Evolutionary conservation across 2,113 vertebrate species (phyloP), one percentile per base, ranked within the genome.

Genomic region (Heterotis niloticus): DNA sequence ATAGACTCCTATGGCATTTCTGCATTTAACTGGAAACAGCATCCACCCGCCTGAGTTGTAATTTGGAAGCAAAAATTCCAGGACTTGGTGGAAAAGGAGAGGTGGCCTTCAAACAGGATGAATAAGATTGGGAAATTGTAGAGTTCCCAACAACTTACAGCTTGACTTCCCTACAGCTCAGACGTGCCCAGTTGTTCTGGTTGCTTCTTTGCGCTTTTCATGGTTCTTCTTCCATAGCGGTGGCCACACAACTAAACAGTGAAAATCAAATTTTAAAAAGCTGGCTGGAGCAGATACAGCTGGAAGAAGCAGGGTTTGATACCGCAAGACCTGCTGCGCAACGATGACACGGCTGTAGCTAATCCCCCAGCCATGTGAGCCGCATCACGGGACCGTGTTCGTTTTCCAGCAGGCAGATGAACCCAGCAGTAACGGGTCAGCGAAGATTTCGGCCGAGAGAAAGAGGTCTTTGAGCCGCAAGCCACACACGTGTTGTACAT

Each of bases 251-350:
- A 79, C 84, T 84, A 87, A 71, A 83, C 83, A 84, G 68, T 85
- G 85, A 84, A 90, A 90, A 90, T 87, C 84, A 88, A 88, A 90
- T 90, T 44, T 44, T 90, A 87, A 85, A n/a, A 62, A 79, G 77
- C 77, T 51, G 62, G 79, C 84, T 70, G 78, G 79, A 83, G 81
- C 82, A 85, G 81, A 85, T 88, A 76, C 80, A 81, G 82, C 34
- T 77, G 82, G 80, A 77, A 34, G 74, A 44, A 81, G 75, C 71
- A 24, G 80, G 59, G 64, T 74, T 83, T 71, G 75, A 72, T 72
- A 17, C 28, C 79, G 68, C 9, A 68, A 64, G 64, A 18, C 60
- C 64, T 57, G 64, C 69, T 23, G 23, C 34, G 5, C 18, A 56
- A 81, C 10, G 73, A 69, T 12, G 3, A 64, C 29, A 10, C n/a